Evolutionary conservation across 2,888 invertebrate species (phyloP).

Genomic region (Epinotia demarniana): DNA sequence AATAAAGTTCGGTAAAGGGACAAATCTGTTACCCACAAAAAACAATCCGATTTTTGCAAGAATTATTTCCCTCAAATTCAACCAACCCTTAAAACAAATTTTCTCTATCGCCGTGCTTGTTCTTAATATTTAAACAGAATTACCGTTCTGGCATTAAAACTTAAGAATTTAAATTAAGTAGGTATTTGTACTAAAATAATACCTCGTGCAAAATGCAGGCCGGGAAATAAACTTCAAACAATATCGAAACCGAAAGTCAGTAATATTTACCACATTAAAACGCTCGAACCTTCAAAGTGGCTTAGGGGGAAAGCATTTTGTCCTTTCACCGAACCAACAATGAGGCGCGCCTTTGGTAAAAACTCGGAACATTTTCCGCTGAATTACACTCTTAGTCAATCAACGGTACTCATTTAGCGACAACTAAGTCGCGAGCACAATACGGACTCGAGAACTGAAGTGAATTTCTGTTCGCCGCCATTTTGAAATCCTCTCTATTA

Average conservation of each 20-base stretch:
- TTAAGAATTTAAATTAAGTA: neutral
- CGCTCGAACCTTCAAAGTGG: constrained; percentile 24
- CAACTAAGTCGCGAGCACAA: constrained; percentile 13
- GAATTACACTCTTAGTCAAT: constrained; percentile 35
- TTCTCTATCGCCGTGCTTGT: neutral
- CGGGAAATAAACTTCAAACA: constrained; percentile 22
- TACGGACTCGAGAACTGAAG: constrained; percentile 12
- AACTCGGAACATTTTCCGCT: constrained; percentile 28
- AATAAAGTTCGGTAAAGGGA: no score
- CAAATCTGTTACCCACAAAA: no score
- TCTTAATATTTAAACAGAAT: neutral
- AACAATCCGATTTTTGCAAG: no score
- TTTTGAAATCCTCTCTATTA: neutral
- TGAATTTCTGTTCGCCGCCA: constrained; percentile 15
- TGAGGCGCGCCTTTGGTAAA: constrained; percentile 23
- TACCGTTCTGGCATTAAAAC: neutral
- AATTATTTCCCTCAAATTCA: no score
- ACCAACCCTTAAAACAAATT: no score
- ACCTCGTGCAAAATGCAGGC: neutral
- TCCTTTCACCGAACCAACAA: constrained; percentile 34
- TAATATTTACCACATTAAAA: constrained; percentile 35
- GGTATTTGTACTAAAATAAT: constrained; percentile 1
- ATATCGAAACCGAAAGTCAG: constrained; percentile 23
- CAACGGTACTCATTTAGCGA: constrained; percentile 30
- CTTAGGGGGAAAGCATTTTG: constrained; percentile 24